These are phyloP conservation scores for Sitta europaea DNA, from an alignment of 2,113 vertebrate species.

Conservation along the genomic window DNA sequence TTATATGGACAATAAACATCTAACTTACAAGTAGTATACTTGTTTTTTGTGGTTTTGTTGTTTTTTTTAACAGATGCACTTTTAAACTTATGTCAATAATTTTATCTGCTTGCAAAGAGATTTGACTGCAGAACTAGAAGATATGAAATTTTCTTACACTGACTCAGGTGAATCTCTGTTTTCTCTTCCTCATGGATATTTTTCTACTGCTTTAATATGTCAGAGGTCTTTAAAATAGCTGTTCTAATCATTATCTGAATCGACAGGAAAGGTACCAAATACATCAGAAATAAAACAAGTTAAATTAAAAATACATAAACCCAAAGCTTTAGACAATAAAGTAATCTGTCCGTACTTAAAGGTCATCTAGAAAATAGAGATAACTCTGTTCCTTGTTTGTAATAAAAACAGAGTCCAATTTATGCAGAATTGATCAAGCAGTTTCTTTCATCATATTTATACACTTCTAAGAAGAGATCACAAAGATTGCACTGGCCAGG, in stretches of 20 bases:
- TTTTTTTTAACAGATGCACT: neutral
- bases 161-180: neutral
- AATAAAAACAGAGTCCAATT: neutral
- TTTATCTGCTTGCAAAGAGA: neutral
- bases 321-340: neutral
- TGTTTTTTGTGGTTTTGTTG: neutral
- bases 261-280: neutral
- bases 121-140: neutral
- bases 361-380: neutral
- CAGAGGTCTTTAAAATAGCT: neutral
- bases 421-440: neutral
- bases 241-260: neutral
- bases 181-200: neutral
- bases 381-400: neutral
- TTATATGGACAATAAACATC: neutral
- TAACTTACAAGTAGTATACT: neutral
- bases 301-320: constrained; percentile 38
- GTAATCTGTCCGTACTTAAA: neutral
- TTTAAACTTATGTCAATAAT: neutral
- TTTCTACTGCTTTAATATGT: neutral
- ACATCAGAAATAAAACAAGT: constrained; percentile 15
- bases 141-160: neutral
- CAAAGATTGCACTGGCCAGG: neutral
- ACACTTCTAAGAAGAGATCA: neutral
- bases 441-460: neutral